Conservation (phyloP, 2,888 invertebrate species). For the Shargacucullia verbasci region DNA sequence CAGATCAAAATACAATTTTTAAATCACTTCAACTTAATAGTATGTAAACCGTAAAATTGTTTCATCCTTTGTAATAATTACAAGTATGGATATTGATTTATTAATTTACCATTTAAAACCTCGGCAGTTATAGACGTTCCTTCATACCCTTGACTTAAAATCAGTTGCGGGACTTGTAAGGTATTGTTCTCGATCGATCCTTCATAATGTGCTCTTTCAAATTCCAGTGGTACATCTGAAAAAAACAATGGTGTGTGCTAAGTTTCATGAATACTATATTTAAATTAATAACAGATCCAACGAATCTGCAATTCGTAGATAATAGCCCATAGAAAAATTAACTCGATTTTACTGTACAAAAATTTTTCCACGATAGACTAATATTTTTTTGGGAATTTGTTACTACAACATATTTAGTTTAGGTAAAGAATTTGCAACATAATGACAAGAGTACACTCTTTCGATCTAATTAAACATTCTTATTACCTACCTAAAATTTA, state of each 20-base stretch:
- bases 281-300: slow-evolving; percentile 5
- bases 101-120: slow-evolving; percentile 62
- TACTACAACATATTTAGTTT: background rate
- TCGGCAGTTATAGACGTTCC: slow-evolving; percentile 51
- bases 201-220: slow-evolving; percentile 67
- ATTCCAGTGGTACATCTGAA: slow-evolving; percentile 68
- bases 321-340: no score
- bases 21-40: slow-evolving; percentile 1
- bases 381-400: background rate
- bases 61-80: no score
- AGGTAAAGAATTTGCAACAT: background rate
- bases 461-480: slow-evolving; percentile 1
- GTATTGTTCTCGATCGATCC: slow-evolving; percentile 70
- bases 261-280: slow-evolving; percentile 1
- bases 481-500: background rate
- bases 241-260: slow-evolving; percentile 28
- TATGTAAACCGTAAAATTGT: no score
- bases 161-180: slow-evolving; percentile 59
- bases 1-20: background rate
- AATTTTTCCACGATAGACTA: background rate
- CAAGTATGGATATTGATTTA: no score
- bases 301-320: background rate
- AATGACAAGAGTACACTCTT: background rate
- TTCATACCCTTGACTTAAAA: slow-evolving; percentile 69
- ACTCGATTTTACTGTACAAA: background rate